A percentile compares a stretch with the other conserved stretches of the same genome.
Conservation (phyloP, 2,113 vertebrate genomes). For the Gopherus evgoodei region DNA sequence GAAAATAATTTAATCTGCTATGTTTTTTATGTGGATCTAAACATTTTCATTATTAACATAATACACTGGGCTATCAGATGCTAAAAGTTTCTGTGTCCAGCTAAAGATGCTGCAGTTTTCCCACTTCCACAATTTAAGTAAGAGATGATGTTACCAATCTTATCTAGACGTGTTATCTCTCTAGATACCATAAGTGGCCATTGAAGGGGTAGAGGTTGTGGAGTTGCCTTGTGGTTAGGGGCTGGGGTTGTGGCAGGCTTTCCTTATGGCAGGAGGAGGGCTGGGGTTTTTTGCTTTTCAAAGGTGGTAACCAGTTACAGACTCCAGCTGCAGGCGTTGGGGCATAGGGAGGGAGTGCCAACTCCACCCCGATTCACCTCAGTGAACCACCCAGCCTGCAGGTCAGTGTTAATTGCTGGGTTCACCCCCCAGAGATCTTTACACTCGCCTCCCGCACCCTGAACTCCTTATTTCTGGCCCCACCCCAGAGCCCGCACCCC, state of each 20-base stretch:
- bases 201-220: neutral
- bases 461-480: no score
- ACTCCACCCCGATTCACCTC: neutral
- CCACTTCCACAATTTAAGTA: neutral
- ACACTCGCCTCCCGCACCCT: no score
- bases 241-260: neutral
- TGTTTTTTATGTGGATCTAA: no score
- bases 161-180: neutral
- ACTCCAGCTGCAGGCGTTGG: no score
- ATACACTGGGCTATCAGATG: no score
- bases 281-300: neutral
- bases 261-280: no score
- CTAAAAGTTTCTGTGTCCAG: no score
- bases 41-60: no score
- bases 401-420: neutral
- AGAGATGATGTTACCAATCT: neutral
- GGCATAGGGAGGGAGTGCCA: neutral
- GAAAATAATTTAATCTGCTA: neutral
- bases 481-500: no score
- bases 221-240: neutral
- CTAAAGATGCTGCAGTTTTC: no score
- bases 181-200: neutral
- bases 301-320: neutral
- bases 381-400: neutral
- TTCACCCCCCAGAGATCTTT: neutral